Evolutionary conservation across 2,888 invertebrate species (phyloP).

Genomic region (Netelia fuscicornis): DNA sequence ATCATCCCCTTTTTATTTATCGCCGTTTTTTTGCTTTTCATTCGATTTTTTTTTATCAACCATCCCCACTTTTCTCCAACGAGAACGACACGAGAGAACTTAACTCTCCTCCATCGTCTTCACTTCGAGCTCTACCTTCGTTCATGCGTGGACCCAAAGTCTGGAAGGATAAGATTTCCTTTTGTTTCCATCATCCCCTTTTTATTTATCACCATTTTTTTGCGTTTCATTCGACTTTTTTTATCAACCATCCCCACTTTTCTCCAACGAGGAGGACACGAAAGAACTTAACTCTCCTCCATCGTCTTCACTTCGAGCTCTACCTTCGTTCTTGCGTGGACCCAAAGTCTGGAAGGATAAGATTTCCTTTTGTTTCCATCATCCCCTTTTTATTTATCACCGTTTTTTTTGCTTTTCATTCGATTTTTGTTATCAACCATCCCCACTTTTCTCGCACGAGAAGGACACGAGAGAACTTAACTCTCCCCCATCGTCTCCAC

Average conservation of each 20-base stretch:
- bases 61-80: too few species aligned
- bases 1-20: neutral
- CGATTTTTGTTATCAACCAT: slow-evolving; percentile 23
- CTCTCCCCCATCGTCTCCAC: slow-evolving; percentile 27
- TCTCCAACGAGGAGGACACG: neutral
- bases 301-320: neutral
- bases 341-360: neutral
- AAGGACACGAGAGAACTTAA: slow-evolving; percentile 13
- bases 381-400: neutral
- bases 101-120: slow-evolving; percentile 28
- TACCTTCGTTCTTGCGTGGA: neutral
- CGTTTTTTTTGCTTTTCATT: slow-evolving; percentile 7
- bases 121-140: neutral
- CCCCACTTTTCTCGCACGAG: too few species aligned
- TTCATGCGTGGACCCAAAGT: neutral
- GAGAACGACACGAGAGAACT: slow-evolving; percentile 4
- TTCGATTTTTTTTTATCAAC: slow-evolving; percentile 12
- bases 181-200: neutral
- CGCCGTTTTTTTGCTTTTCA: neutral
- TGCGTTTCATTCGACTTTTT: slow-evolving; percentile 29
- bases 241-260: neutral
- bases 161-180: neutral
- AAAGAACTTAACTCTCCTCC: slow-evolving; percentile 43
- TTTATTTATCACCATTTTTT: neutral
- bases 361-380: neutral